Evolutionary conservation across 2,113 vertebrate species (phyloP).

Genomic region (Lamprotornis superbus): DNA sequence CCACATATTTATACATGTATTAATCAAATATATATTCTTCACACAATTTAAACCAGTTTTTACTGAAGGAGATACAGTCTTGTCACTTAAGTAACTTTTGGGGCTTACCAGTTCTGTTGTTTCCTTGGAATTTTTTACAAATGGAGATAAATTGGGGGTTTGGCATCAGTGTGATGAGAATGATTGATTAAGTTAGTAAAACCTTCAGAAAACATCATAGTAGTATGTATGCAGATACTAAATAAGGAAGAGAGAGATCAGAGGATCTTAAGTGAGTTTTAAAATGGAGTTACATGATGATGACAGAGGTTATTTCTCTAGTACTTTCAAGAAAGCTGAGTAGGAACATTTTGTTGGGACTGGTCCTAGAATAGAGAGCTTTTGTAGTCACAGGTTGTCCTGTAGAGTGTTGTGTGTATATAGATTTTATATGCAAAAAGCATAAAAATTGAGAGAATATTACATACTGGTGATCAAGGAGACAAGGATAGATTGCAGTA

Average conservation of each 20-base stretch:
- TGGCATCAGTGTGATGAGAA: not conserved
- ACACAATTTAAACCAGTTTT: not conserved
- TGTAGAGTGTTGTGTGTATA: not conserved
- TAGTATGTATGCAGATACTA: not conserved
- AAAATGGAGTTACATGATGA: not conserved
- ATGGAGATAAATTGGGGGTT: not conserved
- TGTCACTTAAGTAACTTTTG: not conserved
- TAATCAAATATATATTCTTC: not conserved
- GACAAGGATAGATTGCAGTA: not conserved
- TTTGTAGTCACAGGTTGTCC: not conserved
- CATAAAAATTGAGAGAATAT: not conserved
- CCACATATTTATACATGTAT: not conserved
- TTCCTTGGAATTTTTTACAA: not conserved
- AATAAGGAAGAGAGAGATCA: conserved; percentile 6
- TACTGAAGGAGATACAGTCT: not conserved
- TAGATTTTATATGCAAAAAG: not conserved
- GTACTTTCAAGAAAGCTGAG: not conserved
- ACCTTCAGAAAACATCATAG: not conserved
- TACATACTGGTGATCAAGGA: not conserved
- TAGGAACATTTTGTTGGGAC: not conserved
- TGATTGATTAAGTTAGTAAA: not conserved
- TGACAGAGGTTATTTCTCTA: not conserved
- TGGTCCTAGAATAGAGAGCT: not conserved
- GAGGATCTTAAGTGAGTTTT: not conserved
- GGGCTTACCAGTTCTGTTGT: not conserved